phyloP scores from a whole-genome alignment of 2,113 vertebrate genomes.

The Machaerirhynchus nigripectus region DNA sequence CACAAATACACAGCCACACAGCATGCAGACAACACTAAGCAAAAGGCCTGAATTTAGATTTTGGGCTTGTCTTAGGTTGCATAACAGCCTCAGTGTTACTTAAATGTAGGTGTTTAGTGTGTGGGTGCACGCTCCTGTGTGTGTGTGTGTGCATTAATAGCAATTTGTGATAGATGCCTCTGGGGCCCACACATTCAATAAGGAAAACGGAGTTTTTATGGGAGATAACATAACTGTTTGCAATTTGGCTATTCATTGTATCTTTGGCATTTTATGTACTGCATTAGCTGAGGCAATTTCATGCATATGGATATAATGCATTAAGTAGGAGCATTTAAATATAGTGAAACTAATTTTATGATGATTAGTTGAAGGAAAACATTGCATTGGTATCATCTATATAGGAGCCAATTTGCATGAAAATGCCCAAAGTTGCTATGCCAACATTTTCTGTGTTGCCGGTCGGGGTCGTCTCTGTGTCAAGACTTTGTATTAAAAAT shows the following conservation, averaged over 20 bases:
- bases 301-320: slow-evolving; percentile 99
- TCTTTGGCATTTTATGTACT: slow-evolving; percentile 94
- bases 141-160: slow-evolving; percentile 69
- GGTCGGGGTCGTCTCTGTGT: slow-evolving; percentile 85
- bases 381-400: slow-evolving; percentile 82
- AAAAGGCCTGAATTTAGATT: background rate
- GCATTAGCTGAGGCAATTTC: slow-evolving; percentile 99
- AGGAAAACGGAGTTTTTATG: slow-evolving; percentile 83
- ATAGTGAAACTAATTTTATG: slow-evolving; percentile 99
- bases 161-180: slow-evolving; percentile 91
- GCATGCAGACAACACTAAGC: background rate
- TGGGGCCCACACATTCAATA: slow-evolving; percentile 79
- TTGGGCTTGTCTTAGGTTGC: background rate
- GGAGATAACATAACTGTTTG: slow-evolving; percentile 91
- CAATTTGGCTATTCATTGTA: slow-evolving; percentile 93
- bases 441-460: slow-evolving; percentile 84
- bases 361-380: slow-evolving; percentile 96
- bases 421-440: slow-evolving; percentile 87
- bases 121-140: background rate
- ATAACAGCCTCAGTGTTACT: slow-evolving; percentile 58
- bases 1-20: fast-evolving
- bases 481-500: slow-evolving; percentile 90
- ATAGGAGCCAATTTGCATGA: slow-evolving; percentile 86
- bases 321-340: slow-evolving; percentile 95
- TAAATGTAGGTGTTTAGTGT: slow-evolving; percentile 62